phyloP scores from a whole-genome alignment of 2,888 invertebrate genomes.

The Xestia rhomboidea region DNA sequence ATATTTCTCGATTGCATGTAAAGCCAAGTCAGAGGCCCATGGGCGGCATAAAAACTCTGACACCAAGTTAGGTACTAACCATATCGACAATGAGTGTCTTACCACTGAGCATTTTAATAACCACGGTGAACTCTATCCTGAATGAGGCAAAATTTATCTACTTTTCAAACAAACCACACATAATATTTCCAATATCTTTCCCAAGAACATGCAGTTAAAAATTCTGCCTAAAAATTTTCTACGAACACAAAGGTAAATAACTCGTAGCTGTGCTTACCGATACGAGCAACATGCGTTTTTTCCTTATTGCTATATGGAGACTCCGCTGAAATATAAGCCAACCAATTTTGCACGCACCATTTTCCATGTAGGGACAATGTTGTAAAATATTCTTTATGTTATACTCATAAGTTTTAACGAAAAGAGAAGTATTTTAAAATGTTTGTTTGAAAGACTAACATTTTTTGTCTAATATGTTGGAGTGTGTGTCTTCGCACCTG shows the following conservation, averaged over 20 bases:
- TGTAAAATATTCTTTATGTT: conserved; percentile 19
- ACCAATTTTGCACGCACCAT: conserved; percentile 48
- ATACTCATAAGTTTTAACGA: background rate
- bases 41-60: too few species aligned
- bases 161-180: background rate
- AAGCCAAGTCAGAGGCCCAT: too few species aligned
- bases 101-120: background rate
- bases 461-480: too few species aligned
- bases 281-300: conserved; percentile 46
- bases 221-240: conserved; percentile 10
- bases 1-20: too few species aligned
- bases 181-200: background rate
- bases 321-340: conserved; percentile 43
- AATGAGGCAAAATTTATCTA: background rate
- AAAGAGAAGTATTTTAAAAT: background rate
- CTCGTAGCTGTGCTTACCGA: conserved; percentile 42
- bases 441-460: background rate
- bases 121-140: background rate
- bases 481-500: too few species aligned
- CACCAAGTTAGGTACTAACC: too few species aligned
- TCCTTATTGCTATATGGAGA: conserved; percentile 49
- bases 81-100: background rate
- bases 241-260: conserved; percentile 41
- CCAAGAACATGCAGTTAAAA: background rate
- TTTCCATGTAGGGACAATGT: conserved; percentile 23